These are phyloP conservation scores for Chionodraco myersi DNA, from an alignment of 2,113 vertebrate genomes.

Conservation along the genomic window DNA sequence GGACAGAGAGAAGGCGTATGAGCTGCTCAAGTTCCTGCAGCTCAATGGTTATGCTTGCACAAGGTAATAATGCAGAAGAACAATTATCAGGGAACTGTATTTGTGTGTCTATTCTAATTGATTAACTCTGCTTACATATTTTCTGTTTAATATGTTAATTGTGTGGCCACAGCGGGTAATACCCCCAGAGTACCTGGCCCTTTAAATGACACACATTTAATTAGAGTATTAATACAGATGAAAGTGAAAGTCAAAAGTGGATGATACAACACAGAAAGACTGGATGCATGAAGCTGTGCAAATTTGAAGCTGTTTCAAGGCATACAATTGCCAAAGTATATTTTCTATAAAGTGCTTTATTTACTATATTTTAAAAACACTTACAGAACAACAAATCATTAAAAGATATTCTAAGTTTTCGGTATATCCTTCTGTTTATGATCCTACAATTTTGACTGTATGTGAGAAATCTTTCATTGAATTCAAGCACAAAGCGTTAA, in stretches of 20 bases:
- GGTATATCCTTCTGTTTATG: background rate
- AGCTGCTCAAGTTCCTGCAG: conserved; percentile 93
- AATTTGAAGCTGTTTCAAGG: background rate
- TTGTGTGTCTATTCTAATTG: background rate
- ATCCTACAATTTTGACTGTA: background rate
- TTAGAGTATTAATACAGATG: background rate
- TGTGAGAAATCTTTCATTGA: background rate
- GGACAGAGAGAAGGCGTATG: conserved; percentile 93
- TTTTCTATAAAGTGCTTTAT: background rate
- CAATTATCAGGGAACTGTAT: background rate
- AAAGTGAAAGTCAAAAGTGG: background rate
- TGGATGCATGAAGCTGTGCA: background rate
- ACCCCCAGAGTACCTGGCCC: background rate
- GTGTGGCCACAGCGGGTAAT: background rate
- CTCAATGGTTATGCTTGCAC: conserved; percentile 93
- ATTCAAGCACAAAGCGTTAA: background rate
- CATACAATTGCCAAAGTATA: background rate
- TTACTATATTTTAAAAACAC: background rate
- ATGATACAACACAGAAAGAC: background rate
- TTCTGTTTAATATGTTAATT: background rate
- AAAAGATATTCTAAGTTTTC: background rate
- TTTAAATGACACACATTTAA: background rate
- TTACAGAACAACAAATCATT: background rate
- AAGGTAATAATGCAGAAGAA: conserved; percentile 73
- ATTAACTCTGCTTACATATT: background rate